Base-by-base conservation (phyloP, 2,797 vertebrate species). In the Allobates femoralis region DNA sequence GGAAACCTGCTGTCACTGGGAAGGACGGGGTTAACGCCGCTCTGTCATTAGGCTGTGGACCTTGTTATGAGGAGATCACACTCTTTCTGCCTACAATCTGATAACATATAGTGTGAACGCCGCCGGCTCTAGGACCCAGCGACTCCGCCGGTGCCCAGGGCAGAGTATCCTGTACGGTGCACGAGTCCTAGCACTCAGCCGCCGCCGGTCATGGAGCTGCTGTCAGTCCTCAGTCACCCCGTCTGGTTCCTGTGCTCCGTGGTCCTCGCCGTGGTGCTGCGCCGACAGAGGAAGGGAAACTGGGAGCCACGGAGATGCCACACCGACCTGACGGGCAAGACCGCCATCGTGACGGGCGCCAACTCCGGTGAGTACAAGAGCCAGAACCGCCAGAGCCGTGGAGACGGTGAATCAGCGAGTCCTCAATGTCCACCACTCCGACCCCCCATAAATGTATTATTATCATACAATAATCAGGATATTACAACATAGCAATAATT, bases 281-380 rank as follows among this genome's bases (percentile, higher is more conserved):
- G 95, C 46, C 6, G 87, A 0, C 88, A 74, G 15, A 89, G 91
- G 41, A 92, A 89, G 26, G 76, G 64, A 0, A 0, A 1, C 0
- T 97, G 96, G 96, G 73, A 93, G 1, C 95, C 96, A 0, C 60
- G 34, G 0, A 0, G 86, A 1, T 97, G 96, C 90, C 32, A 30
- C 34, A 88, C 93, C 0, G 90, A 90, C 3, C 94, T 97, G 75
- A 90, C 81, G 0, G 96, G 96, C 34, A 96, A 95, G 89, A 97
- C 96, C 0, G 94, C 95, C 0, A 93, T 98, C 2, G 96, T 98
- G 69, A 97, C 97, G 0, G 97, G 96, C 75, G 96, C 96, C 56
- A 97, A 96, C 82, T 94, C 95, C 69, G 96, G 96, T 95, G 18
- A 89, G 90, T 80, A 58, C 8, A 8, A 3, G 21, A 62, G 58